A percentile compares a stretch with the other conserved stretches of the same genome.
These are phyloP conservation scores for Laupala kohalensis DNA, from an alignment of 1,140 invertebrate genomes.

Conservation along the genomic window DNA sequence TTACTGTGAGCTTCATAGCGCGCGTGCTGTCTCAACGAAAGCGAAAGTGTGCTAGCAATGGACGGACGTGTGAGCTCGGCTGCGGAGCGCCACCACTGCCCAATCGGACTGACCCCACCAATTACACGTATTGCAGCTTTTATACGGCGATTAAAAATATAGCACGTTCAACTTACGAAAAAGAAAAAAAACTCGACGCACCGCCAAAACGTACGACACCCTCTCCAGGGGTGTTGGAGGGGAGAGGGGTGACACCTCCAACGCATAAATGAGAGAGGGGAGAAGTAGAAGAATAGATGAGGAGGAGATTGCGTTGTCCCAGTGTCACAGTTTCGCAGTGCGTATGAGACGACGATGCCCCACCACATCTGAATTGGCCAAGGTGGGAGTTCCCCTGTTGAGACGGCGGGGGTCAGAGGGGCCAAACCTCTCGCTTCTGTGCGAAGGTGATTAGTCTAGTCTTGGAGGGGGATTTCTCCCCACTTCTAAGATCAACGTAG, in stretches of 20 bases:
- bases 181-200: too few relatives aligned
- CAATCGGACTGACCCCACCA: neutral
- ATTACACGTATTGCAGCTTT: neutral
- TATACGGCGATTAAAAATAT: neutral
- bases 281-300: neutral
- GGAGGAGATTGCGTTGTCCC: neutral
- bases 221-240: neutral
- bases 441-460: neutral
- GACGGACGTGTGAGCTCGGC: neutral
- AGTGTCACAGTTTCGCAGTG: neutral
- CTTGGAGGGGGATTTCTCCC: too few relatives aligned
- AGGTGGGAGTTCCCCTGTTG: neutral
- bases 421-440: too few relatives aligned
- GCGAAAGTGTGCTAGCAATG: neutral
- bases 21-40: neutral
- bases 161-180: neutral
- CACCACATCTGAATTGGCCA: too few relatives aligned
- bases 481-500: too few relatives aligned
- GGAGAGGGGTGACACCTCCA: neutral
- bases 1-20: neutral
- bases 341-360: too few relatives aligned
- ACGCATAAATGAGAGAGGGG: neutral
- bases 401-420: neutral
- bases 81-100: neutral
- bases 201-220: neutral